Evolutionary conservation across 2,113 vertebrate genomes (phyloP).

Genomic region (Telmatochromis brichardi): DNA sequence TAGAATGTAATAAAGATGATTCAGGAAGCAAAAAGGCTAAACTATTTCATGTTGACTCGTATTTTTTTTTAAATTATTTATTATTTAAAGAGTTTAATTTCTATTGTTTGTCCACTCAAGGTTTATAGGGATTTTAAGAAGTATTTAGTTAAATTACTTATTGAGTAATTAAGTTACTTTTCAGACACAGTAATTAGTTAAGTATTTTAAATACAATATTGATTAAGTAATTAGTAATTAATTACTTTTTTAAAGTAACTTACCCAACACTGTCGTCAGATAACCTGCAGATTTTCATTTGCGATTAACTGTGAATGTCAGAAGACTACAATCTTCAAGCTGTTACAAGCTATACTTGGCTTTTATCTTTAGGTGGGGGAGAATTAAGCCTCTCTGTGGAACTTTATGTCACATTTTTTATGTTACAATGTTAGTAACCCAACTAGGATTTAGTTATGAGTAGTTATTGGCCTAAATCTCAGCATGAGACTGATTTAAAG

Average conservation of each 20-base stretch:
- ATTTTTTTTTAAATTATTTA: too few relatives aligned
- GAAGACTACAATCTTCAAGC: not conserved
- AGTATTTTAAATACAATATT: not conserved
- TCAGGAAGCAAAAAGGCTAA: too few relatives aligned
- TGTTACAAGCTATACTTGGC: not conserved
- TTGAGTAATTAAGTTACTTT: not conserved
- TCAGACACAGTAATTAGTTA: not conserved
- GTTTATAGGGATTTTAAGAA: not conserved
- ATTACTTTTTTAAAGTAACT: not conserved
- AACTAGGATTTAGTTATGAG: not conserved
- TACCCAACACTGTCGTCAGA: not conserved
- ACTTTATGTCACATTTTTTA: not conserved
- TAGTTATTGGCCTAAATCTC: not conserved
- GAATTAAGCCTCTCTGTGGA: not conserved
- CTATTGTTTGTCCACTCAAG: not conserved
- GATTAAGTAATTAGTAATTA: not conserved
- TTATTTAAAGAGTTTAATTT: not conserved
- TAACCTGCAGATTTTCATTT: not conserved
- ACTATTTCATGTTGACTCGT: too few relatives aligned
- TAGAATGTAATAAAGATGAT: too few relatives aligned
- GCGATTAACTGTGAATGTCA: not conserved
- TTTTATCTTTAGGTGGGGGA: not conserved
- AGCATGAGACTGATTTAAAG: not conserved
- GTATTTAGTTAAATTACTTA: not conserved
- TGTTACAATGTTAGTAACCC: not conserved